Base-by-base conservation (phyloP, 2,797 vertebrate genomes). In the Natrix natrix region DNA sequence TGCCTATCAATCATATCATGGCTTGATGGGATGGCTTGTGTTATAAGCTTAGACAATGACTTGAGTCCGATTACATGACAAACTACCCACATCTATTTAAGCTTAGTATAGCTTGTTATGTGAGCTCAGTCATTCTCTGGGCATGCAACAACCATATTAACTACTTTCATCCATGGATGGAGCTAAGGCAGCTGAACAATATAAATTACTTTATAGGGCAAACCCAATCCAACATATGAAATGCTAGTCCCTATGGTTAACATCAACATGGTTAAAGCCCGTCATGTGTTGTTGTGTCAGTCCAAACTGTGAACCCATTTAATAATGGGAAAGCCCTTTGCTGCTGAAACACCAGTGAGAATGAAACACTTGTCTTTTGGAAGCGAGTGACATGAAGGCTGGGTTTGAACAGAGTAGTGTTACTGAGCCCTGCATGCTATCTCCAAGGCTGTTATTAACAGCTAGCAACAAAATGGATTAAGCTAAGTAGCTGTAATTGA, bases 331-430 rank as follows among this genome's bases (percentile, higher is more conserved):
- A 83, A 83, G 22, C 43, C 37, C 37, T 83, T 48, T 24, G 78
- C 43, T 83, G 78, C 78, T 83, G 43, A 48, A 48, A 48, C 74
- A 24, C 74, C 74, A 48, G 22, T 83, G 20, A 48, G 43, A 48
- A 48, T 48, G 22, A 83, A 83, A 48, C 43, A 1, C 78, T 78
- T 8, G 8, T 32, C 54, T 32, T 59, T 57, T 24, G 87, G 87
- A 32, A 59, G 10, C 1, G 14, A 32, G 3, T 32, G 54, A n/a
- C 0, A 4, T 3, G 5, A 32, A 56, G n/a, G 1, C 55, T 0
- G 2, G 55, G 13, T 56, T 20, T 32, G 28, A n/a, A n/a, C n/a
- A 57, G 87, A 12, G 55, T 59, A 37, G 20, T 26, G 2, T 10
- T 56, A 56, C 16, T 20, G n/a, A 37, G 14, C 17, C 17, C 2